phyloP scores from a whole-genome alignment of 2,797 vertebrate species.

The Onychomys leucogaster region DNA sequence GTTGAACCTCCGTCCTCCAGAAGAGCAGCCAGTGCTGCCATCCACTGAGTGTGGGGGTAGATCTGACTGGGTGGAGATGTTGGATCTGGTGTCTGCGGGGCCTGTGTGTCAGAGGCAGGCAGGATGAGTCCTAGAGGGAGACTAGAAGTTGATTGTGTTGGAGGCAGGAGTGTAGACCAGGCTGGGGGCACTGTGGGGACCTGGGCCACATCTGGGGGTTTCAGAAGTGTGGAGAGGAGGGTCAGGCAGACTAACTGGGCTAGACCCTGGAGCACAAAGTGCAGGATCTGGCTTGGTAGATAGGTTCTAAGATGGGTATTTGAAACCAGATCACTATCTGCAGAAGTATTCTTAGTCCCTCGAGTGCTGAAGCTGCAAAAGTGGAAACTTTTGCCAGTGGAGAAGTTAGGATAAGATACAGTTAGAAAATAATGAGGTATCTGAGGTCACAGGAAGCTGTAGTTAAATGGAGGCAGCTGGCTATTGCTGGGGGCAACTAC shows the following conservation, averaged over 20 bases:
- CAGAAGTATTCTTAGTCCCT: neutral
- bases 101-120: neutral
- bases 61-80: neutral
- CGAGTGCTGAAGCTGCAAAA: neutral
- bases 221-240: too few relatives aligned
- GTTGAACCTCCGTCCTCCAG: too few relatives aligned
- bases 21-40: too few relatives aligned
- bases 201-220: neutral
- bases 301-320: neutral
- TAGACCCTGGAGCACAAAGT: neutral
- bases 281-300: neutral
- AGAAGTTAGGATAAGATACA: neutral
- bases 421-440: conserved; percentile 48
- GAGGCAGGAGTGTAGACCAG: neutral
- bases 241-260: neutral
- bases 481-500: conserved; percentile 9
- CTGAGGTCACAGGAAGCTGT: conserved; percentile 63
- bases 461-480: conserved; percentile 58
- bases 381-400: conserved; percentile 11
- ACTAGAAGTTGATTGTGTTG: neutral
- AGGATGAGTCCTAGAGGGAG: neutral
- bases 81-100: neutral
- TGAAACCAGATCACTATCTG: neutral
- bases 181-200: neutral
- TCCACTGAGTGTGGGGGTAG: neutral